These are phyloP conservation scores for Lepus americanus DNA, from an alignment of 2,113 vertebrate genomes.

Conservation along the genomic window DNA sequence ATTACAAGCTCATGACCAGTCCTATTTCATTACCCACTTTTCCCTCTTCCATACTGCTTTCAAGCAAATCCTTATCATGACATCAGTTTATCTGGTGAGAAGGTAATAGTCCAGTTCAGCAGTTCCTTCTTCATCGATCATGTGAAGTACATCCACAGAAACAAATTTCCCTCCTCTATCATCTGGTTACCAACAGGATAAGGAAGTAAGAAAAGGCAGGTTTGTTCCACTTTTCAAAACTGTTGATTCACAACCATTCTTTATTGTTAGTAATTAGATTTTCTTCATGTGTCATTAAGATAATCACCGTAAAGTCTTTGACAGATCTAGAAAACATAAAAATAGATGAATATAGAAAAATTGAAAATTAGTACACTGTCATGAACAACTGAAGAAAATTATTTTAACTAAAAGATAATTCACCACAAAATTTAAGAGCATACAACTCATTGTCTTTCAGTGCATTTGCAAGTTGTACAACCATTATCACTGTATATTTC, in stretches of 20 bases:
- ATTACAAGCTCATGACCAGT: not conserved
- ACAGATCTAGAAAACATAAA: not conserved
- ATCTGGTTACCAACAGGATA: not conserved
- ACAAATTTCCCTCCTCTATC: not conserved
- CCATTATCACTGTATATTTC: not conserved
- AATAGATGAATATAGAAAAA: not conserved
- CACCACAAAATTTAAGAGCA: not conserved
- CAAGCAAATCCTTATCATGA: not conserved
- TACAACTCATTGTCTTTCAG: not conserved
- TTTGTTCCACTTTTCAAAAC: not conserved
- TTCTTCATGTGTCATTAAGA: not conserved
- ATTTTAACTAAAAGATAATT: conserved; percentile 2
- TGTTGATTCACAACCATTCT: not conserved
- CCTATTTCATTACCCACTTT: not conserved
- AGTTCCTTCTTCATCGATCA: not conserved
- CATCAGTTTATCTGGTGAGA: not conserved
- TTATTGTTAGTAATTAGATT: not conserved
- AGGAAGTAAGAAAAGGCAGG: not conserved
- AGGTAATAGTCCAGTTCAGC: not conserved
- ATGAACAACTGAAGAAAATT: not conserved
- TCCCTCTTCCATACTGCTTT: not conserved
- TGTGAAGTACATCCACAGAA: not conserved
- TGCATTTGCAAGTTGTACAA: not conserved
- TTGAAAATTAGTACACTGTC: not conserved
- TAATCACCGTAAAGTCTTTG: not conserved